Percentiles rank a stretch among this genome's conserved stretches.
Conservation (phyloP, 2,113 vertebrate genomes). For the Asarcornis scutulata region DNA sequence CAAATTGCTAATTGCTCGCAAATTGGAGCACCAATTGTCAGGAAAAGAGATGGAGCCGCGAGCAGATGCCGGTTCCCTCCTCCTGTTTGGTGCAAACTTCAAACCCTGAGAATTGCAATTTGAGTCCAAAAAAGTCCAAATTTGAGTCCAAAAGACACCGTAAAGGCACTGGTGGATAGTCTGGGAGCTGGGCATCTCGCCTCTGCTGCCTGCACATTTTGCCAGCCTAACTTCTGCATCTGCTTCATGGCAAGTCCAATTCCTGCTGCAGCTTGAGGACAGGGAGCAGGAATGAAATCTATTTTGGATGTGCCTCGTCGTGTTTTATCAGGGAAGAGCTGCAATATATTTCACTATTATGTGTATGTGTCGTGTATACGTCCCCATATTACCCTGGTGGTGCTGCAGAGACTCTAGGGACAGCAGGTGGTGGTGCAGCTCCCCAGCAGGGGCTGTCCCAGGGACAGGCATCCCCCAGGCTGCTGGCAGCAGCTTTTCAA, state of each 20-base stretch:
- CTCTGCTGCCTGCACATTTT: neutral
- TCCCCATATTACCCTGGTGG: rapidly evolving
- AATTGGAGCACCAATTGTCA: neutral
- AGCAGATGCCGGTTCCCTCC: neutral
- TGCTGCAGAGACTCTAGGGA: neutral
- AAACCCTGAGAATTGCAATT: neutral
- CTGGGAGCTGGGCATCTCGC: neutral
- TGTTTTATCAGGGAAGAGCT: neutral
- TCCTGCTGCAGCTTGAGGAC: too few species aligned
- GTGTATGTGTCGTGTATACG: rapidly evolving
- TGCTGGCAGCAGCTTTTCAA: neutral
- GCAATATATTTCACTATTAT: neutral
- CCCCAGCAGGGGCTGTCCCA: rapidly evolving
- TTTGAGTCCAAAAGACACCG: neutral
- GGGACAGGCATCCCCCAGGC: neutral
- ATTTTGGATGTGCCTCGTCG: neutral
- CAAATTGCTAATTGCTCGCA: neutral
- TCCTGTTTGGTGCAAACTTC: neutral
- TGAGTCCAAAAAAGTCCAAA: neutral
- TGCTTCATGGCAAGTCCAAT: neutral
- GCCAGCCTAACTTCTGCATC: neutral
- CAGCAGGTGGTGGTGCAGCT: neutral
- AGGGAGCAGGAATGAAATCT: too few species aligned
- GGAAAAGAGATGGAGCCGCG: neutral
- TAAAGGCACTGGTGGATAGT: neutral